phyloP scores from a whole-genome alignment of 2,888 invertebrate genomes.

The Serripes groenlandicus region DNA sequence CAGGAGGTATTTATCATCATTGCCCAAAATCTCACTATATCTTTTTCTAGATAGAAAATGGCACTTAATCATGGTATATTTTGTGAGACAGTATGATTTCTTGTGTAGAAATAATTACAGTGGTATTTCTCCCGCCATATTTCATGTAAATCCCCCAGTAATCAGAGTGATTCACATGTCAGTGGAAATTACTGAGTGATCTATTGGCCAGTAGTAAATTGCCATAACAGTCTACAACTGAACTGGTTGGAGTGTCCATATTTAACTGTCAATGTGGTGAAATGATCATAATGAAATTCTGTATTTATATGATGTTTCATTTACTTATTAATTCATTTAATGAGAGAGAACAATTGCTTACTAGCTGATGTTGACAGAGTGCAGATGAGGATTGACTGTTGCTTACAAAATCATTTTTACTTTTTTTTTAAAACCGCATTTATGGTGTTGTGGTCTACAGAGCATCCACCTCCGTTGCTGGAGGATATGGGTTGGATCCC shows the following conservation, averaged over 20 bases:
- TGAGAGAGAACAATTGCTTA: too few relatives aligned
- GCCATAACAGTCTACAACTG: conserved; percentile 55
- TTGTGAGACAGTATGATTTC: conserved; percentile 64
- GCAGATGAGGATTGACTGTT: too few relatives aligned
- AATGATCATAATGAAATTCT: too few relatives aligned
- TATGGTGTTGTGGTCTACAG: too few relatives aligned
- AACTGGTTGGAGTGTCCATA: conserved; percentile 28
- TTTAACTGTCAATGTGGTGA: conserved; percentile 26
- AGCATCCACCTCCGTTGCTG: too few relatives aligned
- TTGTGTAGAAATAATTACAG: conserved; percentile 65
- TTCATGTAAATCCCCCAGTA: conserved; percentile 67
- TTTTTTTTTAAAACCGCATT: too few relatives aligned
- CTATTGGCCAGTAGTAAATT: conserved; percentile 50
- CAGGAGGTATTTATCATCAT: conserved; percentile 49
- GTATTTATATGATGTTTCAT: too few relatives aligned
- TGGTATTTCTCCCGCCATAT: conserved; percentile 63
- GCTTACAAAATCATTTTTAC: too few relatives aligned
- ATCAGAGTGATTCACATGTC: conserved; percentile 62
- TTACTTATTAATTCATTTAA: too few relatives aligned
- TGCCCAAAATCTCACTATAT: conserved; percentile 46
- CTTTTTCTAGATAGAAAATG: conserved; percentile 48
- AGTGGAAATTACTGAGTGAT: conserved; percentile 65
- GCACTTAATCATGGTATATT: conserved; percentile 54
- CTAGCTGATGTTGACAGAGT: too few relatives aligned
- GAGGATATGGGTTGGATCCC: too few relatives aligned